Conservation (phyloP, 92 coral and sea anemone species). For the Isaurus tuberculatus region DNA sequence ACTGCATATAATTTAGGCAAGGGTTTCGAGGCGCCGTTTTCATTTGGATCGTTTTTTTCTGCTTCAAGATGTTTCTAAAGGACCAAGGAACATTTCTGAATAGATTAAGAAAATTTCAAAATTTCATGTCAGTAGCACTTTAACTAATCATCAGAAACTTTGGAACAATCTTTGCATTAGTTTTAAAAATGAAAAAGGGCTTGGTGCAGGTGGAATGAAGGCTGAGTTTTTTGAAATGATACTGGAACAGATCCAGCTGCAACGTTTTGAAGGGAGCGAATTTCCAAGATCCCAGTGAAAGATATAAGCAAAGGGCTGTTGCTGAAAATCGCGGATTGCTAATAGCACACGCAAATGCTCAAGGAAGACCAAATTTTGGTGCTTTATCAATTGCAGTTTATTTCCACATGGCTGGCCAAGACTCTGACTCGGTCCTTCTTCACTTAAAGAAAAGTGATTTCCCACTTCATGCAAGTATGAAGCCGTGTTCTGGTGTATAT, state of each 20-base stretch:
- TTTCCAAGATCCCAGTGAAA: conserved; percentile 53
- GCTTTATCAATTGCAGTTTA: conserved; percentile 61
- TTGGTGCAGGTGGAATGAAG: conserved; percentile 69
- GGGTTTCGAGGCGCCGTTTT: too few relatives aligned
- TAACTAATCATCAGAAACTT: conserved; percentile 48
- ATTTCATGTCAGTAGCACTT: too few relatives aligned
- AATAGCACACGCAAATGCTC: conserved; percentile 53
- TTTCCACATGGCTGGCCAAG: conserved; percentile 60
- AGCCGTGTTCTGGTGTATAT: not conserved
- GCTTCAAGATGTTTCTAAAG: too few relatives aligned
- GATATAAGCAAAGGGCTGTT: conserved; percentile 67
- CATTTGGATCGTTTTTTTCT: too few relatives aligned
- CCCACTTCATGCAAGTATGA: conserved; percentile 65
- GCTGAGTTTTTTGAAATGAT: conserved; percentile 63
- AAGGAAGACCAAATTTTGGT: conserved; percentile 59
- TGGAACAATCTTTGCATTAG: conserved; percentile 52
- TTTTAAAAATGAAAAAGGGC: conserved; percentile 70
- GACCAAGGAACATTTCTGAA: too few relatives aligned
- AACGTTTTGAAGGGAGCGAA: conserved; percentile 62
- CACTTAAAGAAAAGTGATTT: conserved; percentile 53
- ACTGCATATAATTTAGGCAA: too few relatives aligned
- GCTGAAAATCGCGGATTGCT: conserved; percentile 58
- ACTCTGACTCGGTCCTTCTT: conserved; percentile 54
- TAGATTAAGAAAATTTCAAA: too few relatives aligned
- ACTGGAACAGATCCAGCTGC: conserved; percentile 55